Percentiles rank a stretch among this genome's conserved stretches.
Evolutionary conservation across 2,113 vertebrate species (phyloP).

Genomic region (Taurulus bubalis): DNA sequence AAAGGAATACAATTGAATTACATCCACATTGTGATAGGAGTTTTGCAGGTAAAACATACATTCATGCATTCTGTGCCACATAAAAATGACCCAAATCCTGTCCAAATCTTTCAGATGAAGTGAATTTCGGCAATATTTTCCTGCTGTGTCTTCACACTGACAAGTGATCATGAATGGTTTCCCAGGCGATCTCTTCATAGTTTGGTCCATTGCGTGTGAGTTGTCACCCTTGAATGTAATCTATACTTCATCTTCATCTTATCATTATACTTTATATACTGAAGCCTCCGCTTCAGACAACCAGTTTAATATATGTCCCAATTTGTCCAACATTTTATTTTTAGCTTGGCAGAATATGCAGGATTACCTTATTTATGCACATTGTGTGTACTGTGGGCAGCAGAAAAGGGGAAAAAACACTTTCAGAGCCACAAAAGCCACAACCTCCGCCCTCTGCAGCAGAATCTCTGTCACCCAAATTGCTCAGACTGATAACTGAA

Average conservation of each 20-base stretch:
- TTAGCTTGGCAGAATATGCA: neutral
- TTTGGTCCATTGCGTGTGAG: neutral
- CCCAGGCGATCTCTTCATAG: neutral
- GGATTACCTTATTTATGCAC: neutral
- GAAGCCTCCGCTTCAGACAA: neutral
- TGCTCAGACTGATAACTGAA: conserved; percentile 10
- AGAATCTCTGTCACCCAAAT: conserved; percentile 9
- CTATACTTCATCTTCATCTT: neutral
- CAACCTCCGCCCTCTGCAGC: conserved; percentile 12
- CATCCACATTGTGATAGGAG: neutral
- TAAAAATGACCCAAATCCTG: neutral
- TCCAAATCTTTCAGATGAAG: neutral
- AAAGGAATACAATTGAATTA: neutral
- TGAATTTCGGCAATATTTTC: neutral
- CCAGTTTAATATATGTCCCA: neutral
- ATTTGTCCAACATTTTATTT: neutral
- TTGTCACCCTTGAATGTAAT: neutral
- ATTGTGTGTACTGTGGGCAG: neutral
- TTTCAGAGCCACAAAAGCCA: conserved; percentile 39
- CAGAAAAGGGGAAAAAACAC: conserved; percentile 42
- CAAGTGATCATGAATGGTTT: conserved; percentile 1
- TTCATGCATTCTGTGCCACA: no score
- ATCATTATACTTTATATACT: neutral
- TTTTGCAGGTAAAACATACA: no score
- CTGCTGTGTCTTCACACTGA: neutral